phyloP scores from a whole-genome alignment of 2,113 vertebrate genomes.

The Excalfactoria chinensis region DNA sequence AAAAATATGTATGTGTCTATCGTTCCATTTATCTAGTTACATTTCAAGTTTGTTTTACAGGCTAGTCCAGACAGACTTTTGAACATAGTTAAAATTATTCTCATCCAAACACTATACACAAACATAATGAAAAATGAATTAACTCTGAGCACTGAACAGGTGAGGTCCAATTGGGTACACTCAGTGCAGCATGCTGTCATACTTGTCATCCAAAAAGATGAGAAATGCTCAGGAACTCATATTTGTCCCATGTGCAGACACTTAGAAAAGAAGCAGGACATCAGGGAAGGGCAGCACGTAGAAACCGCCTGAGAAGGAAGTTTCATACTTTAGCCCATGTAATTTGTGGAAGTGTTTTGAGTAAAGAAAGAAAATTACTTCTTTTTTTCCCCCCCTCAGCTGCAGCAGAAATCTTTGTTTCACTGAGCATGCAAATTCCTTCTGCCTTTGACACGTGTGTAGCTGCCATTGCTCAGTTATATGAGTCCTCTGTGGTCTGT shows the following conservation, averaged over 20 bases:
- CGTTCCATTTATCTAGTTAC: not conserved
- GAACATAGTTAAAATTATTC: not conserved
- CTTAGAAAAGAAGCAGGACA: not conserved
- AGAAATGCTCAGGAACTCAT: not conserved
- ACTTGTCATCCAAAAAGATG: not conserved
- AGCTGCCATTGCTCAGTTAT: not conserved
- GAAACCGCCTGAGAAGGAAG: not conserved
- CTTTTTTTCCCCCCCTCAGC: not conserved
- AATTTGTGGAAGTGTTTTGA: not conserved
- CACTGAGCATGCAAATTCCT: not conserved
- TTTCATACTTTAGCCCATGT: not conserved
- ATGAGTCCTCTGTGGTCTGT: not conserved
- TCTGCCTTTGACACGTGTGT: not conserved
- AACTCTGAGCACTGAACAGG: not conserved
- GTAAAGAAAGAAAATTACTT: not conserved
- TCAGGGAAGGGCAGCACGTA: not conserved
- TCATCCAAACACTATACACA: not conserved
- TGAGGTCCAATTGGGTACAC: not conserved
- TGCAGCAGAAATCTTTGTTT: not conserved
- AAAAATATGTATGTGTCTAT: not conserved
- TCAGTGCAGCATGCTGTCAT: not conserved
- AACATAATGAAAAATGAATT: not conserved
- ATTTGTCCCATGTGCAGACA: not conserved
- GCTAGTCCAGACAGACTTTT: not conserved
- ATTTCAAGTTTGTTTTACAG: not conserved